Evolutionary conservation across 2,888 invertebrate species (phyloP).

Genomic region (Stenotaenia linearis): DNA sequence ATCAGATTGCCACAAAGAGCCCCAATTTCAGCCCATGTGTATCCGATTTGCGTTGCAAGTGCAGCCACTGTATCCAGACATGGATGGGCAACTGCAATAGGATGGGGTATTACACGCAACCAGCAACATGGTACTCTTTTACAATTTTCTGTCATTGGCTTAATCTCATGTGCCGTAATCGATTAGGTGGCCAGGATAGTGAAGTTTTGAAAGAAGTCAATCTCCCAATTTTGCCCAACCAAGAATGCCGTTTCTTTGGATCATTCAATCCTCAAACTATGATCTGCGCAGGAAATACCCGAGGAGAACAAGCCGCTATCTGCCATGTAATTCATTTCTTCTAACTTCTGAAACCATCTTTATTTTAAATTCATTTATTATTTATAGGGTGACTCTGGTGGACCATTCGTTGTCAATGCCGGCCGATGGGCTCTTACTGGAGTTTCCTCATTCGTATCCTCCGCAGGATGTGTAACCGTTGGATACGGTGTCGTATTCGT

Average conservation of each 20-base stretch:
- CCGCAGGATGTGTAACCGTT: neutral
- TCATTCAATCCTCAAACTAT: neutral
- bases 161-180: too few species aligned
- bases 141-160: too few species aligned
- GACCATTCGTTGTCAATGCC: neutral
- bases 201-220: neutral
- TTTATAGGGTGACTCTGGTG: neutral
- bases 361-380: too few species aligned
- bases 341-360: too few species aligned
- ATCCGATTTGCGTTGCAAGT: neutral
- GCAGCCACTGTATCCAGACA: neutral
- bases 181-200: neutral
- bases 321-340: neutral
- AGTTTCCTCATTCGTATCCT: neutral
- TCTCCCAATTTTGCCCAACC: neutral
- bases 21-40: neutral
- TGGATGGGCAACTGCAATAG: neutral
- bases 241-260: neutral
- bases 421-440: neutral
- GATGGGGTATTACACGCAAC: neutral
- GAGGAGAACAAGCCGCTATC: neutral
- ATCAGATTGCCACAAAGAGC: neutral
- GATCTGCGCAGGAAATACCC: neutral
- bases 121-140: too few species aligned
- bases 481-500: neutral